Evolutionary conservation across 2,888 invertebrate species (phyloP).

Genomic region (Pseudoips prasinana): DNA sequence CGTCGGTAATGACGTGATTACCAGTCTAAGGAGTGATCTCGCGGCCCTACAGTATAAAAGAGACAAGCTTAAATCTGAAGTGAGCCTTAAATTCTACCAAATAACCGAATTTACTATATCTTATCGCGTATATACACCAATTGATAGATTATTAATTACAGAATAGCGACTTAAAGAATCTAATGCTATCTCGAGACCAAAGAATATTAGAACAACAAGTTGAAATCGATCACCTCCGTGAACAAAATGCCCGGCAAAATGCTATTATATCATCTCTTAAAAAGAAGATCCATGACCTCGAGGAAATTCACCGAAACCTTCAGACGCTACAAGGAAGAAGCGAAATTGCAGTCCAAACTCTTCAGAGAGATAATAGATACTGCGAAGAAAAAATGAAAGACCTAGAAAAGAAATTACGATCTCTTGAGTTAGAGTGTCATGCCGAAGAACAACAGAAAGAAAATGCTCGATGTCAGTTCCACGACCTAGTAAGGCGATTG

Average conservation of each 20-base stretch:
- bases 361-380: slow-evolving; percentile 87
- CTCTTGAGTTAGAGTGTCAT: slow-evolving; percentile 86
- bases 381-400: slow-evolving; percentile 90
- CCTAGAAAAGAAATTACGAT: slow-evolving; percentile 87
- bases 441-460: slow-evolving; percentile 90
- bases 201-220: slow-evolving; percentile 88
- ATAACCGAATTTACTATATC: no score
- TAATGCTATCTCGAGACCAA: slow-evolving; percentile 87
- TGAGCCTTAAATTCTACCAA: slow-evolving; percentile 51
- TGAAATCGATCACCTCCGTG: slow-evolving; percentile 89
- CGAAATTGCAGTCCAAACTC: slow-evolving; percentile 87
- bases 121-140: no score
- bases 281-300: slow-evolving; percentile 89
- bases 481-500: slow-evolving; percentile 87
- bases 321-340: slow-evolving; percentile 83
- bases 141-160: slow-evolving; percentile 58
- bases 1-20: slow-evolving; percentile 85
- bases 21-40: slow-evolving; percentile 90
- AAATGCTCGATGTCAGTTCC: slow-evolving; percentile 84
- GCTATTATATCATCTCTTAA: slow-evolving; percentile 90
- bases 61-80: slow-evolving; percentile 89
- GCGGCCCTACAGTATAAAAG: slow-evolving; percentile 92
- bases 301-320: slow-evolving; percentile 88
- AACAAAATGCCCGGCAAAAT: slow-evolving; percentile 91
- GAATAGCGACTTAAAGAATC: slow-evolving; percentile 87